Evolutionary conservation across 92 coral and sea anemone genomes (phyloP), one percentile per base, ranked within the genome.

Genomic region (Bergia puertoricense): DNA sequence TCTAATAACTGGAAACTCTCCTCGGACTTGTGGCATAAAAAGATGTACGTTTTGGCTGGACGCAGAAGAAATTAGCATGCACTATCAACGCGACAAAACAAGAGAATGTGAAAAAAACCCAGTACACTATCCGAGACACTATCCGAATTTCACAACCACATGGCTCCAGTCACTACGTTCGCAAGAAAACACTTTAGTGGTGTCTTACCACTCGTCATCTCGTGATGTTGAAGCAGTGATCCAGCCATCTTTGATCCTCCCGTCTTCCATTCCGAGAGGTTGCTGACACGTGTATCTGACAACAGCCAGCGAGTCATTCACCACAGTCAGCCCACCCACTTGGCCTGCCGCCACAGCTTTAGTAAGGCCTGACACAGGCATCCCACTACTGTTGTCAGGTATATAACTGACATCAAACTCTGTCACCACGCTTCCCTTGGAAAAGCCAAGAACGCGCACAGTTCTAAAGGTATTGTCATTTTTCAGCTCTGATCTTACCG

Each of bases 191-290:
- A 42, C 42, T 39, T 76, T 4, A 20, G 11, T 16, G 23, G 2
- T 1, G 44, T 76, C 48, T 42, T 73, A 84, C 87, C 68, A 5
- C 75, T 84, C 87, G 8, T 38, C 67, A 59, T 1, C 50, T 72
- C 87, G 42, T 46, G 88, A 69, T 40, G 79, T 45, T 18, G 86
- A 80, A 81, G 93, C 85, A 10, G 88, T 87, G 40, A 91, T 76
- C 44, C 88, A 80, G 20, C 79, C 65, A 62, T 91, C 86, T 51
- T 76, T 86, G 79, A 91, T 91, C 46, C 93, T 73, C n/a, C 90
- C 88, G 57, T 88, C 86, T 67, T 82, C 90, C 93, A 91, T 87
- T 45, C 93, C 93, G 16, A 91, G 90, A 6, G 93, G 93, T 16
- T 83, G 81, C 10, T 79, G 74, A 38, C 93, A 91, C 50, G 93